Percentiles rank a stretch among this genome's conserved stretches.
These are phyloP conservation scores for Hypena proboscidalis DNA, from an alignment of 2,888 invertebrate genomes.

Conservation along the genomic window DNA sequence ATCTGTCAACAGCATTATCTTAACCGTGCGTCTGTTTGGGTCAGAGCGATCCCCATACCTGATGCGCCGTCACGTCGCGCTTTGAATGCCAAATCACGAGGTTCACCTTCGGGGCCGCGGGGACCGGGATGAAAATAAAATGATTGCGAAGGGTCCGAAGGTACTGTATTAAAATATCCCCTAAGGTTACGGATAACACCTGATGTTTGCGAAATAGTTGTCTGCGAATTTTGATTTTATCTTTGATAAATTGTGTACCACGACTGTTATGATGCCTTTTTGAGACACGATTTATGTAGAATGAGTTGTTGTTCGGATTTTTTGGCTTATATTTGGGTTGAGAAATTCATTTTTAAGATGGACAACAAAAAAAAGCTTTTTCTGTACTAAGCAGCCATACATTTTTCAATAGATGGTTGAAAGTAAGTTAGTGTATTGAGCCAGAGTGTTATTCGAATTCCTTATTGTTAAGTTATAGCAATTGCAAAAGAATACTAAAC, in stretches of 20 bases:
- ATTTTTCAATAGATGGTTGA: too few relatives aligned
- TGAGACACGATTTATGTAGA: constrained; percentile 28
- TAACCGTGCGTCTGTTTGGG: constrained; percentile 61
- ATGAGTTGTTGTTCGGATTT: neutral
- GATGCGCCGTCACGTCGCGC: constrained; percentile 73
- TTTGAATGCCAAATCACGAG: constrained; percentile 84
- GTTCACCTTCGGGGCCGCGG: constrained; percentile 79
- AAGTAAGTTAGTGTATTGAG: too few relatives aligned
- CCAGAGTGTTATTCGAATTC: too few relatives aligned
- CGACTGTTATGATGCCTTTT: constrained; percentile 40
- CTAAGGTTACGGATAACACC: constrained; percentile 69
- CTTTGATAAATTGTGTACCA: constrained; percentile 60
- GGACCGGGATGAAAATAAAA: constrained; percentile 82
- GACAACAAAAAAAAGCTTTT: too few relatives aligned
- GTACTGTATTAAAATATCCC: constrained; percentile 81
- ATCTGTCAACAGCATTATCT: constrained; percentile 79
- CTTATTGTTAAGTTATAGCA: too few relatives aligned
- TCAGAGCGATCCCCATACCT: constrained; percentile 65
- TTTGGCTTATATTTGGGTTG: neutral
- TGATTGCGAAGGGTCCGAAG: constrained; percentile 77
- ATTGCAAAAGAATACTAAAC: too few relatives aligned
- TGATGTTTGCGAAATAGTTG: constrained; percentile 75
- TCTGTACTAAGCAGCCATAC: too few relatives aligned
- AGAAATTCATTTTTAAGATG: too few relatives aligned
- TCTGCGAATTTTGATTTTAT: constrained; percentile 65